Evolutionary conservation across 2,888 invertebrate species (phyloP), one percentile per base, ranked within the genome.

Genomic region (Petrolisthes manimaculis): DNA sequence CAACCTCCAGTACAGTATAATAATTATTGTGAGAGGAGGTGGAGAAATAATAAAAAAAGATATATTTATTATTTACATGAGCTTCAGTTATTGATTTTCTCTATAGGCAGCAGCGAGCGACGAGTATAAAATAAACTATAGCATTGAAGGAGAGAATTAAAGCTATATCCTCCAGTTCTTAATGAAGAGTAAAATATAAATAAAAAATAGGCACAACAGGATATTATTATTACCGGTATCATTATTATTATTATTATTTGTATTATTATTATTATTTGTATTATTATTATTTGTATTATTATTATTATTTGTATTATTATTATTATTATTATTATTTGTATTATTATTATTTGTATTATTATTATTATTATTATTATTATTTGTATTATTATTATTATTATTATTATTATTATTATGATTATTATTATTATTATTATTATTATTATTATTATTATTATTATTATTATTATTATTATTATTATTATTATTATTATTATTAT

Each of bases 211-310:
- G 37, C 2, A 37, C 37, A 37, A 37, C 37, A 37, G 37, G 0
- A 37, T 37, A 37, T 37, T 37, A 37, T 37, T 67, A 67, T 67
- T 67, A 12, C 14, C 14, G 9, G 67, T 61, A 12, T 14, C 67
- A 67, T 67, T 67, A 67, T 67, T 67, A 67, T 67, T 67, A 67
- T 67, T 67, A 67, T 67, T 67, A 67, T 67, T n/a, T n/a, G n/a
- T 67, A 67, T 67, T 67, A 67, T 67, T 67, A 67, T 67, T 3
- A 3, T 67, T 67, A 67, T 67, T 67, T 2, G 1, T 67, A 67
- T 67, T 67, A 67, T 67, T 67, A 67, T 67, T 67, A 67, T 67
- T 67, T 2, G 1, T 67, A 67, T 67, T 67, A 67, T 67, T 67
- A 67, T 67, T 67, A 67, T 67, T 67, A 67, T 67, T 21, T 9